phyloP scores from a whole-genome alignment of 2,797 vertebrate genomes.

The Parauchenoglanis punctatus region DNA sequence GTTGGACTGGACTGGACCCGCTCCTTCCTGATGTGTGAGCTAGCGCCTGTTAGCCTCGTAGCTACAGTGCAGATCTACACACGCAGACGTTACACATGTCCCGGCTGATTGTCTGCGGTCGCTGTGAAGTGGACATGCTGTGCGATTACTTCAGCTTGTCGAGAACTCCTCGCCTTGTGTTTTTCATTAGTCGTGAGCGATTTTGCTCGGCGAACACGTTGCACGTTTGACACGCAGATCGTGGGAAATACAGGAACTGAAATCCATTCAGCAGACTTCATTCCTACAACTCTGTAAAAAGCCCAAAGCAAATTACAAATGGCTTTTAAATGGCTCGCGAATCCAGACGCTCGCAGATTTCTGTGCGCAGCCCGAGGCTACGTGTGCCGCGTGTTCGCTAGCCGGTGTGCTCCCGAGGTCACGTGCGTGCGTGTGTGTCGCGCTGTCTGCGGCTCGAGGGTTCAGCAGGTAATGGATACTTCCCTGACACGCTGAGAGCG shows the following conservation, averaged over 20 bases:
- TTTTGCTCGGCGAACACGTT: not conserved
- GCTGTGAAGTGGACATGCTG: not conserved
- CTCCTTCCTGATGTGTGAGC: not conserved
- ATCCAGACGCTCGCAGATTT: slow-evolving; percentile 48
- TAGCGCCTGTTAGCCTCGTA: not conserved
- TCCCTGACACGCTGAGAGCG: slow-evolving; percentile 31
- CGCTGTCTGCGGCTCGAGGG: slow-evolving; percentile 34
- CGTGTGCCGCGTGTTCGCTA: slow-evolving; percentile 2
- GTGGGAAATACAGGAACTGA: slow-evolving; percentile 8
- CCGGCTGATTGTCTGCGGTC: not conserved
- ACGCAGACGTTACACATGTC: not conserved
- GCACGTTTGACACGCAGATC: not conserved
- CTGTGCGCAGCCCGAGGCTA: slow-evolving; percentile 45
- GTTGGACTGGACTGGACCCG: not conserved
- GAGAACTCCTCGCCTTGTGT: not conserved
- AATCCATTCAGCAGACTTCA: not conserved
- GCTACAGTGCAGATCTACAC: not conserved
- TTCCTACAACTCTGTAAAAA: not conserved
- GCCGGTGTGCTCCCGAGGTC: not conserved
- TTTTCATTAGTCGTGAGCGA: slow-evolving; percentile 12
- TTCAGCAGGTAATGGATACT: slow-evolving; percentile 54
- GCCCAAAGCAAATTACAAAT: slow-evolving; percentile 39
- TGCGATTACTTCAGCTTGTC: slow-evolving; percentile 1
- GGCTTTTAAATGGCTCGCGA: slow-evolving; percentile 54
- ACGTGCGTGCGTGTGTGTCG: not conserved